A percentile compares a stretch with the other conserved stretches of the same genome.
Conservation (phyloP, 2,113 vertebrate species). For the Planiliza haematocheilus region DNA sequence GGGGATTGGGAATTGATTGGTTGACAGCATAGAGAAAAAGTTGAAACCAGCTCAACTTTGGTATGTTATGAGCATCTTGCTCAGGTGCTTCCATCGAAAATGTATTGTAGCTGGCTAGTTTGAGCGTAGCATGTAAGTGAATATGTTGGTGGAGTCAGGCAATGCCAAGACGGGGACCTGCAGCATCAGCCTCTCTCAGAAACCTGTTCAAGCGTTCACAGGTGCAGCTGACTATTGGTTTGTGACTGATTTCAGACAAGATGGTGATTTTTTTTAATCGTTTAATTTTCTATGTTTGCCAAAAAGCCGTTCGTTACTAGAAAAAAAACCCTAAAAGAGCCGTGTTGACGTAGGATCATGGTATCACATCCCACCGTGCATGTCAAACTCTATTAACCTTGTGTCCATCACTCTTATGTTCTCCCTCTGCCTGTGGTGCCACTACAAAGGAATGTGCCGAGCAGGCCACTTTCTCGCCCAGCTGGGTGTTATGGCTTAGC, state of each 20-base stretch:
- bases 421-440: slow-evolving; percentile 48
- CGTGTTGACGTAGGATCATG: background rate
- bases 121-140: too few species aligned
- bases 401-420: slow-evolving; percentile 39
- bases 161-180: too few species aligned
- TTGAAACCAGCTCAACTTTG: too few species aligned
- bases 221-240: background rate
- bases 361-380: slow-evolving; percentile 3
- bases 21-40: too few species aligned
- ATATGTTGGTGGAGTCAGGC: too few species aligned
- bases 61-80: too few species aligned
- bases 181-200: too few species aligned
- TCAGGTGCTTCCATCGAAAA: too few species aligned
- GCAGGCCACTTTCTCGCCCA: slow-evolving; percentile 64
- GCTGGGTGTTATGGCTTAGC: slow-evolving; percentile 68
- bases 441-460: slow-evolving; percentile 78
- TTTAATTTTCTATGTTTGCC: too few species aligned
- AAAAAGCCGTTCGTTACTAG: too few species aligned
- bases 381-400: slow-evolving; percentile 59
- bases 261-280: background rate
- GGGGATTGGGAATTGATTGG: too few species aligned
- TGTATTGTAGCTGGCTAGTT: too few species aligned
- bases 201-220: background rate
- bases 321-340: background rate
- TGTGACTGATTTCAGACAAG: background rate